A percentile compares a stretch with the other conserved stretches of the same genome.
phyloP scores from a whole-genome alignment of 1,140 invertebrate genomes.

The Ceratosolen solmsi region DNA sequence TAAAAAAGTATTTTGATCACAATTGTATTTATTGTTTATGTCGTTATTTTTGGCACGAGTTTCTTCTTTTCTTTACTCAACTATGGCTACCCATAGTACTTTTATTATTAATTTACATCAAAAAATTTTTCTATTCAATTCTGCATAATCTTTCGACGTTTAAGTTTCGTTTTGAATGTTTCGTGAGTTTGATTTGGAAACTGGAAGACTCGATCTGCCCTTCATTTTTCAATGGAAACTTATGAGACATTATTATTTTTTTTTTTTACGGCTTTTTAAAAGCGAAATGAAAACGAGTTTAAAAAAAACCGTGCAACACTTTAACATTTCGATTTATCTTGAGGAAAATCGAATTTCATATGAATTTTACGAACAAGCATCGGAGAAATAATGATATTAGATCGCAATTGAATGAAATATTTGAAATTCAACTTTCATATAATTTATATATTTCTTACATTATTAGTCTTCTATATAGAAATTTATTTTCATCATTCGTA shows the following conservation, averaged over 20 bases:
- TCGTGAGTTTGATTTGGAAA: conserved; percentile 45
- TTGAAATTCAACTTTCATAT: conserved; percentile 3
- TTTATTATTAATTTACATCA: conserved; percentile 10
- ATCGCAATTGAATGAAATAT: not conserved
- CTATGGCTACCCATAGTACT: not conserved
- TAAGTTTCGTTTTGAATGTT: conserved; percentile 32
- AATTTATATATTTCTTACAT: not conserved
- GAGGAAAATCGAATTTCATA: not conserved
- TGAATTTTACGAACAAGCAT: too few species aligned
- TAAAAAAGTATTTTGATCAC: conserved; percentile 49
- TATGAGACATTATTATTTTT: conserved; percentile 16
- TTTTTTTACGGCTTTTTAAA: too few species aligned
- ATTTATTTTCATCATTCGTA: not conserved
- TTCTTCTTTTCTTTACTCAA: conserved; percentile 40
- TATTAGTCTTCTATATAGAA: not conserved
- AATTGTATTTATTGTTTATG: conserved; percentile 50
- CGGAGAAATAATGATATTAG: conserved; percentile 20
- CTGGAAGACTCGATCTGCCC: conserved; percentile 62
- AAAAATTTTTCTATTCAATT: not conserved
- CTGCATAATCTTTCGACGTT: not conserved
- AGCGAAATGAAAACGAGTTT: too few species aligned
- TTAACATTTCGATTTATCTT: not conserved
- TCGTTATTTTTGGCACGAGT: conserved; percentile 47
- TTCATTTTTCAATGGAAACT: conserved; percentile 46
- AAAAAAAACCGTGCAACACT: not conserved